phyloP scores from a whole-genome alignment of 23 tunicate species.

The Halocynthia aurantium region DNA sequence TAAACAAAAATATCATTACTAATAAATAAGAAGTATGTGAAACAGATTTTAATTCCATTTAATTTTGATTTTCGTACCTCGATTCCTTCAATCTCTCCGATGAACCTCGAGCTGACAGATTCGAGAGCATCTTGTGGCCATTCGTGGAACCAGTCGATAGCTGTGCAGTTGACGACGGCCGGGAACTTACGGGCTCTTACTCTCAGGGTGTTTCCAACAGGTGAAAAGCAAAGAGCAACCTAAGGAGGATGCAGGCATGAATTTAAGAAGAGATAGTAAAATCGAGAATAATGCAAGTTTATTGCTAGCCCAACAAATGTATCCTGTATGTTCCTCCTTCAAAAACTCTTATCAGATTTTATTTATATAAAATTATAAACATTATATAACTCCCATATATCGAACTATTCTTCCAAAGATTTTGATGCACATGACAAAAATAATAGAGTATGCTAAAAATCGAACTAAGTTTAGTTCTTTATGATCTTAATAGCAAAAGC shows the following conservation, averaged over 20 bases:
- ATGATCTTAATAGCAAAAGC: no score
- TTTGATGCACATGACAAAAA: no score
- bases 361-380: no score
- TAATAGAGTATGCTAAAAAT: no score
- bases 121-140: slow-evolving; percentile 98
- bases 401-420: no score
- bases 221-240: slow-evolving; percentile 99
- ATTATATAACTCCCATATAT: no score
- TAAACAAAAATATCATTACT: neutral
- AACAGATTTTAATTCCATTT: neutral
- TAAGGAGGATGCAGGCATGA: neutral
- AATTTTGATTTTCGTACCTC: slow-evolving; percentile 20
- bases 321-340: no score
- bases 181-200: slow-evolving; percentile 95
- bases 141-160: slow-evolving; percentile 99
- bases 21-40: neutral
- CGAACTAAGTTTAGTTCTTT: no score
- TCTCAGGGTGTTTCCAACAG: slow-evolving; percentile 91
- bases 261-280: no score
- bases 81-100: slow-evolving; percentile 81
- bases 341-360: no score
- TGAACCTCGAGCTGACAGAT: slow-evolving; percentile 85
- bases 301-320: no score
- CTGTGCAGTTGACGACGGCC: slow-evolving; percentile 95
- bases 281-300: no score